phyloP scores from a whole-genome alignment of 2,888 invertebrate species.

The Autographa pulchrina region DNA sequence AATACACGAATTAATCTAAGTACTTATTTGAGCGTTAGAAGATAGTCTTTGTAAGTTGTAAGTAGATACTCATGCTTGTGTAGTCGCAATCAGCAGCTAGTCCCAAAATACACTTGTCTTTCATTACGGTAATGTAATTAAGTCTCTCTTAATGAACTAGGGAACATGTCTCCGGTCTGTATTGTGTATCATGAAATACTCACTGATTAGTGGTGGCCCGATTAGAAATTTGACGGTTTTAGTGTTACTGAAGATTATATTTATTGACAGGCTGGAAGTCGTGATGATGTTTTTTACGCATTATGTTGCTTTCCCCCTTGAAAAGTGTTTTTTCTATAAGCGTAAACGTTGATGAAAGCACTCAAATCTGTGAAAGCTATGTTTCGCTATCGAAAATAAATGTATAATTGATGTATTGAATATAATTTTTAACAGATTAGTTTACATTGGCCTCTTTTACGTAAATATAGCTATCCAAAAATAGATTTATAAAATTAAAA shows the following conservation, averaged over 20 bases:
- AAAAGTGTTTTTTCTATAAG: no score
- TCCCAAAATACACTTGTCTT: not conserved
- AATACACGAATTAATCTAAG: not conserved
- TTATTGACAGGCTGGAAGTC: no score
- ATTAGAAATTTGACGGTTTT: not conserved
- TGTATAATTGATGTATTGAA: no score
- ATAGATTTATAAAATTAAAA: not conserved
- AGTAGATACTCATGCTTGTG: not conserved
- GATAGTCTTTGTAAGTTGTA: not conserved
- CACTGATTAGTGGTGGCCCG: not conserved
- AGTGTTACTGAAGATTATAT: not conserved
- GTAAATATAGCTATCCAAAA: not conserved
- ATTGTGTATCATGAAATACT: not conserved
- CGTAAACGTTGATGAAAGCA: no score
- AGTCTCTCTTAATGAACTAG: slow-evolving; percentile 3
- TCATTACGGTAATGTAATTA: slow-evolving; percentile 9
- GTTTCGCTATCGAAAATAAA: no score
- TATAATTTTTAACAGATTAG: no score
- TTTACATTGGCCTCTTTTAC: no score
- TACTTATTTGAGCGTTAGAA: not conserved
- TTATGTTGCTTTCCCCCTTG: no score
- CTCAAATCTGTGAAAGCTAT: no score
- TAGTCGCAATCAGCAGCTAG: not conserved
- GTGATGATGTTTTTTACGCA: no score
- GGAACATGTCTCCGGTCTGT: not conserved